Conservation (phyloP, 2,113 vertebrate genomes). For the Oxygymnocypris stewartii region DNA sequence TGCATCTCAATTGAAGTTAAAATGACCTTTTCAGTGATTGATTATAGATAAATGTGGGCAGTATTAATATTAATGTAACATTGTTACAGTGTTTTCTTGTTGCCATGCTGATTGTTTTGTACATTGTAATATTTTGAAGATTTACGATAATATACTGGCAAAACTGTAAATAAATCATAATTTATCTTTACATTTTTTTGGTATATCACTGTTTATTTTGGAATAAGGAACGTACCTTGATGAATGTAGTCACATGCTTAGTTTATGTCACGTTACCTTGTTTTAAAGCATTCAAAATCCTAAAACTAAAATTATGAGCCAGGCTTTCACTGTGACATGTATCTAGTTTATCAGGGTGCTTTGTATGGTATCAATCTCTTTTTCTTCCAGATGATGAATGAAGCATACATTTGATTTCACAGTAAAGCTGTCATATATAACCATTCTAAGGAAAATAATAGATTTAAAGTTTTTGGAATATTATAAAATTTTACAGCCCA, state of each 20-base stretch:
- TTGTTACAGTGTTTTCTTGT: constrained; percentile 1
- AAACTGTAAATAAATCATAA: neutral
- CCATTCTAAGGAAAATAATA: constrained; percentile 13
- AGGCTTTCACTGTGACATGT: neutral
- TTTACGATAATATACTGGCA: neutral
- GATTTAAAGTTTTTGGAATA: constrained; percentile 25
- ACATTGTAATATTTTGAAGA: neutral
- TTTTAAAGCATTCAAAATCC: constrained; percentile 1
- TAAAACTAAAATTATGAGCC: neutral
- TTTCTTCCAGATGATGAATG: neutral
- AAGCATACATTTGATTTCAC: neutral
- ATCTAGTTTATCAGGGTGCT: neutral
- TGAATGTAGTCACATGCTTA: too few relatives aligned
- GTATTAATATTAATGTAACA: neutral
- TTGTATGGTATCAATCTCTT: neutral
- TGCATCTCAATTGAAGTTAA: neutral
- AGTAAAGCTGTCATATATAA: constrained; percentile 24
- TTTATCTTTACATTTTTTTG: neutral
- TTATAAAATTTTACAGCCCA: constrained; percentile 37
- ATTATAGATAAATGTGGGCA: neutral
- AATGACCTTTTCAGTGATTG: neutral
- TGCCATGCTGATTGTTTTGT: neutral
- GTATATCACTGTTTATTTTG: neutral
- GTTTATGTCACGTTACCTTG: too few relatives aligned
- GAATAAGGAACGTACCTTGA: neutral